Evolutionary conservation across 2,797 vertebrate genomes (phyloP), one percentile per base, ranked within the genome.

Genomic region (Atherinosoma microstoma): DNA sequence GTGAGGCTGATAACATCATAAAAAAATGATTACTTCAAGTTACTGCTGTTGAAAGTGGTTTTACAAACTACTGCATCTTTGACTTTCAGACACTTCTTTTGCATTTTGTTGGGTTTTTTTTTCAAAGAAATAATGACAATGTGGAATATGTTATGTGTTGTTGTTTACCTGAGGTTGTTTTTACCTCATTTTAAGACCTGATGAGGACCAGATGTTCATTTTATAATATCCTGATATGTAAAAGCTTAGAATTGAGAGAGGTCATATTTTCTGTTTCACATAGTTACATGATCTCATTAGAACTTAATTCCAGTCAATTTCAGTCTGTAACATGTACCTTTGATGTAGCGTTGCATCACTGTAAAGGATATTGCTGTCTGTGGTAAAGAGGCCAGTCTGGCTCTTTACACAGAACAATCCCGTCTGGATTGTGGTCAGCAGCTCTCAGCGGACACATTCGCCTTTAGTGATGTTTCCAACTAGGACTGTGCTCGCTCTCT

Each of bases 371-470:
- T 64, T 70, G 16, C 58, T 24, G 66, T 83, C 82, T 73, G 61
- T 42, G 62, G 69, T 65, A 56, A 62, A 51, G 78, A 78, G 66
- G 63, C 56, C 75, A 79, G 75, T 75, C 78, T 69, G 40, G 34
- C 35, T 69, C 62, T 30, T 61, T 57, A 30, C 54, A 51, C 60
- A 58, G 67, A 87, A 80, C 79, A 80, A 82, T 84, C 64, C 76
- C 54, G 78, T 80, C 83, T 74, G 70, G 70, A 67, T 76, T 73
- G 77, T 76, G 83, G 80, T 84, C 49, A 4, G 72, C 51, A 30
- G 77, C 79, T 94, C 90, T 85, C 89, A 76, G 67, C 62, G 76
- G 89, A 89, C 75, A 76, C 72, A 86, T 86, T 76, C 75, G 20
- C 78, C 72, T 73, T 80, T 56, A 65, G 76, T 81, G 78, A 84